Evolutionary conservation across 23 tunicate species (phyloP), one percentile per base, ranked within the genome.

Genomic region (Ascidia mentula): DNA sequence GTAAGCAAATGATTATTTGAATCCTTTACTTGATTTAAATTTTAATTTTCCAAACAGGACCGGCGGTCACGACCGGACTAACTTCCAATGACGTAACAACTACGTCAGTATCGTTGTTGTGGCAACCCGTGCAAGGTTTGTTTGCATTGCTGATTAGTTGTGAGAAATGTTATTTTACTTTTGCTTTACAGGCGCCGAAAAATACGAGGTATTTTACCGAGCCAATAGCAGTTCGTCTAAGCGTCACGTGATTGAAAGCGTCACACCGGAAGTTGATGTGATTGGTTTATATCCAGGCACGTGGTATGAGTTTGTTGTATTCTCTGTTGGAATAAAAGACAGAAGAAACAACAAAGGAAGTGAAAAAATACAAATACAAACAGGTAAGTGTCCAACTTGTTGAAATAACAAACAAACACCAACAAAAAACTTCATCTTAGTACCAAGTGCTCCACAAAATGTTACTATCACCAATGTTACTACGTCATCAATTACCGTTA

Each of bases 291-390:
- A 69, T 17, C 86, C 89, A 6, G 96, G 96, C 32, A 81, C 75
- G 18, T 85, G 96, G 96, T 90, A 85, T 38, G 86, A 85, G 22
- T 80, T 90, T 72, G 69, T 46, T 37, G 89, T 90, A 20, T 73
- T 38, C 61, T 85, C 96, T 15, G 78, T 90, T 33, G 96, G 96
- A 24, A 36, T 39, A 33, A 80, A 81, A 40, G 73, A 70, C 31
- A 65, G 89, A 69, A 69, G 79, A 65, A 90, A 90, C 69, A 69
- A 79, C 4, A 36, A 42, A 37, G 89, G 80, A 69, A 90, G 96
- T 59, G 80, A 85, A 32, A 45, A 31, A 45, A 46, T 9, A n/a
- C 45, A 31, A 45, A 45, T 6, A 46, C 20, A 77, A 45, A 77
- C 80, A 9, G 80, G 69, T 42, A 15, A 45, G 37, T 34, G 4